Evolutionary conservation across 2,888 invertebrate genomes (phyloP).

Genomic region (Tethea ocularis): DNA sequence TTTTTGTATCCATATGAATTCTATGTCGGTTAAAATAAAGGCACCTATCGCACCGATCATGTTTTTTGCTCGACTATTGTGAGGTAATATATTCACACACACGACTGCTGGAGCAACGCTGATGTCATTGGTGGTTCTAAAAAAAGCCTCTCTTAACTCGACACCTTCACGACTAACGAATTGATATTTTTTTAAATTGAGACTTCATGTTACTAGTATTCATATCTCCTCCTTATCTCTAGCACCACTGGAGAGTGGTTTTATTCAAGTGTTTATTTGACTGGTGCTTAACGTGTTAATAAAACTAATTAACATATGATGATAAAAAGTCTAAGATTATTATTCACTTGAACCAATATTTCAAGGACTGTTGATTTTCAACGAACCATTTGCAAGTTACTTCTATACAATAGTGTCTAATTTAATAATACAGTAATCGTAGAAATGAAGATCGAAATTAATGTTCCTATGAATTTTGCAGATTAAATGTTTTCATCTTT

Average conservation of each 20-base stretch:
- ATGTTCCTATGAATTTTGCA: no score
- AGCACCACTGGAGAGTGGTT: neutral
- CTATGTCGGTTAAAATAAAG: constrained; percentile 16
- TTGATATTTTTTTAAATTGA: constrained; percentile 30
- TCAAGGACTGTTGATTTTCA: no score
- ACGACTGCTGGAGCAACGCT: constrained; percentile 13
- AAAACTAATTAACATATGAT: no score
- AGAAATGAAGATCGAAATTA: no score
- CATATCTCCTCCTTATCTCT: neutral
- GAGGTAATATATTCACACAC: constrained; percentile 24
- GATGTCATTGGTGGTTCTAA: constrained; percentile 35
- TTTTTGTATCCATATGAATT: constrained; percentile 9
- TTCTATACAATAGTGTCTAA: no score
- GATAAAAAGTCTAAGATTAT: no score
- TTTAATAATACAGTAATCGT: no score
- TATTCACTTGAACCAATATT: no score
- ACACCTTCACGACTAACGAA: constrained; percentile 21
- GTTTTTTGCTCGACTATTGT: constrained; percentile 29
- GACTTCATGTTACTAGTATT: constrained; percentile 10
- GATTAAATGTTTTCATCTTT: no score
- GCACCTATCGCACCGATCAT: constrained; percentile 26
- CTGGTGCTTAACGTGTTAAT: no score
- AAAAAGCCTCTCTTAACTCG: constrained; percentile 19
- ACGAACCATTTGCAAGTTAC: no score
- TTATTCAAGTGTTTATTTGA: no score